Evolutionary conservation across 2,113 vertebrate genomes (phyloP), one percentile per base, ranked within the genome.

Genomic region (Actinemys pallida): DNA sequence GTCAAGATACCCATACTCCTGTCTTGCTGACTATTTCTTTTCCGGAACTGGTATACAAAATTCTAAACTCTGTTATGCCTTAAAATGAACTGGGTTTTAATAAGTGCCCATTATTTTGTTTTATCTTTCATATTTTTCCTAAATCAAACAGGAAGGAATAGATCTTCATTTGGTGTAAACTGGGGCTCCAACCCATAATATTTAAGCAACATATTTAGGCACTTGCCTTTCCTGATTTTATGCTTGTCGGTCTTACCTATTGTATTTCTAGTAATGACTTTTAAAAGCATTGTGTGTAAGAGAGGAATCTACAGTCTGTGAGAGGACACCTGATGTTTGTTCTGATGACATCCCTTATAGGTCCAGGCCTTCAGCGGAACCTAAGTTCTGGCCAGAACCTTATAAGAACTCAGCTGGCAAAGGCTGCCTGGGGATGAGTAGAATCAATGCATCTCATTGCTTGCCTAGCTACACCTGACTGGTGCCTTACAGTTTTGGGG

Each of bases 221-320:
- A 81, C 93, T 96, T 95, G 83, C 53, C 89, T 94, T 96, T 97
- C 94, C 95, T 96, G 93, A 54, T 95, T 96, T 87, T 87, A 56
- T 96, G 82, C 47, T 89, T 92, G 72, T 88, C 89, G 83, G 90
- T 56, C 86, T 96, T 87, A 94, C 84, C 47, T 81, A 84, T 49
- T 80, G 25, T 11, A 90, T 96, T 91, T 92, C 89, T 93, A 92
- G 87, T 88, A 94, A 94, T 95, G 94, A 88, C 93, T 86, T 96
- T 97, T 96, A 93, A 94, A 10, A 83, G 47, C 69, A 49, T 16
- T 0, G 0, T 45, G 25, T 35, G 35, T 69, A 90, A 95, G 87
- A 86, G 56, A 76, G 50, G 92, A 93, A 39, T 82, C 81, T 54
- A 9, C 78, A 25, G 95, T 57, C 17, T 8, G 49, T 93, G 83